Evolutionary conservation across 2,113 vertebrate genomes (phyloP), one percentile per base, ranked within the genome.

Genomic region (Castor canadensis): DNA sequence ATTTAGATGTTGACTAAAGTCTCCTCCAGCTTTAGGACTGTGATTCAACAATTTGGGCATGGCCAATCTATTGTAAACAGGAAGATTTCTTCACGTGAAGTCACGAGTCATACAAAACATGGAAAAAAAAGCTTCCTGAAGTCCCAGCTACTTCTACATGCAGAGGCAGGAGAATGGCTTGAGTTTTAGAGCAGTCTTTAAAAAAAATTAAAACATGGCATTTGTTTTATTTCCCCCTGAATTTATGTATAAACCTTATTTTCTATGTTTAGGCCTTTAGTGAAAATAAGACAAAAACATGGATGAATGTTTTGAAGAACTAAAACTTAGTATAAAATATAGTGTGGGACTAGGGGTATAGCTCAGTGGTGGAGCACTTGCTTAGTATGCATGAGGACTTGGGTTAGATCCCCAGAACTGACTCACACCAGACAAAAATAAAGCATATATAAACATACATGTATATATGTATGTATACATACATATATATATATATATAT

Each of bases 211-310:
- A 66, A 75, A 86, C 90, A n/a, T 91, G 38, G 13, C 56, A 49
- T 69, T 77, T 30, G 75, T 96, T 95, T 82, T 10, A 87, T 92
- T 95, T 91, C 89, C 30, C 40, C 9, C 87, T 66, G 32, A 71
- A 56, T 77, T 95, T n/a, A 87, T 28, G 45, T 47, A 80, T 90
- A 92, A 91, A 92, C 47, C 12, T 64, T 87, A 22, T 54, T 80
- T 95, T 89, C 20, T 84, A 35, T 92, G 35, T n/a, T 64, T 91
- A 60, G 15, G 49, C 30, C 20, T 30, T 83, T 89, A 84, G 3
- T 83, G 49, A 90, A 91, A 91, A 72, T 81, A 40, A 87, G 30
- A 76, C 76, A 84, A 81, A 91, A 76, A 75, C 8, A 76, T 90
- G 47, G 49, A 52, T 94, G 62, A 64, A 15, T 77, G 26, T 54